Percentiles rank a stretch among this genome's conserved stretches.
Conservation (phyloP, 2,888 invertebrate species). For the Cantharis nigra region DNA sequence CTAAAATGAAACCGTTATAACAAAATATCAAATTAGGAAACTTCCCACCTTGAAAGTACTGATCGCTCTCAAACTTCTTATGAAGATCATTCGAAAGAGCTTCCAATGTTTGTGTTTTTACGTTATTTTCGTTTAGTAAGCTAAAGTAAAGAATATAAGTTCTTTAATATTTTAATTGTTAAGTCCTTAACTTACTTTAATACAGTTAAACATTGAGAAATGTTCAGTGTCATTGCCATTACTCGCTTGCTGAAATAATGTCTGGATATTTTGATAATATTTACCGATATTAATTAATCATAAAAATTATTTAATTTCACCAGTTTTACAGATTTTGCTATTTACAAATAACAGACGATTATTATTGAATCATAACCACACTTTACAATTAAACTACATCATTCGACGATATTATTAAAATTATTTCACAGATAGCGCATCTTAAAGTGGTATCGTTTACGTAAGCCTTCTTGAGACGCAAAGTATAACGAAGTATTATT, state of each 20-base stretch:
- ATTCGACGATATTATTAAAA: no score
- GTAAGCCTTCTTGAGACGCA: no score
- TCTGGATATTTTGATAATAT: neutral
- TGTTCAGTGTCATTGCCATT: constrained; percentile 56
- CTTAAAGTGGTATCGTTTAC: no score
- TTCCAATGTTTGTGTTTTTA: constrained; percentile 77
- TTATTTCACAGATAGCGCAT: no score
- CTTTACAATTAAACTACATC: neutral
- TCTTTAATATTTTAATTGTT: constrained; percentile 3
- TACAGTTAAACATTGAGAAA: constrained; percentile 59
- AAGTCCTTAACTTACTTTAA: constrained; percentile 51
- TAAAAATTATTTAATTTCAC: neutral
- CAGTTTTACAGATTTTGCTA: neutral
- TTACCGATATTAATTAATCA: neutral
- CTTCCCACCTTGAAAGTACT: constrained; percentile 75
- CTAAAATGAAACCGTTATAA: constrained; percentile 46
- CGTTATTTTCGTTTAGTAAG: constrained; percentile 73
- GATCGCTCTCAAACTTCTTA: constrained; percentile 76
- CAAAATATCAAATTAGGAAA: neutral
- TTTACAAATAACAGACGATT: neutral
- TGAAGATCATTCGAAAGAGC: constrained; percentile 75
- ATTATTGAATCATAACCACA: neutral
- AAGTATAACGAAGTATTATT: no score
- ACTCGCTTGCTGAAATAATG: neutral
- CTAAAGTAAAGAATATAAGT: constrained; percentile 55